Evolutionary conservation across 2,888 invertebrate genomes (phyloP).

Genomic region (Conus canariensis): DNA sequence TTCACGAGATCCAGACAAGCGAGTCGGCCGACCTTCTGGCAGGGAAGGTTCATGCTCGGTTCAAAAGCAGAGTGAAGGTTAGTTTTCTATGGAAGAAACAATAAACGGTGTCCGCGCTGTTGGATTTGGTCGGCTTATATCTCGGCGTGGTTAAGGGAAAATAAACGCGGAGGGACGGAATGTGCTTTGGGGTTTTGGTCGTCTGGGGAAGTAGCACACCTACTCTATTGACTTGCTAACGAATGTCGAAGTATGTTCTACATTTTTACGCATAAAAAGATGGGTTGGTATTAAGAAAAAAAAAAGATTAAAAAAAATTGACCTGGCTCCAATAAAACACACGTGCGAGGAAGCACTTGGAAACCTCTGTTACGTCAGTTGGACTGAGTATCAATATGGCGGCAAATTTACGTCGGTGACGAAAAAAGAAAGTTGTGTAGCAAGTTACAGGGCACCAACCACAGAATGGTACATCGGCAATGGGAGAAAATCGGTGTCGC

Average conservation of each 20-base stretch:
- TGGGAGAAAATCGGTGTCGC: no score
- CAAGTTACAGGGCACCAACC: no score
- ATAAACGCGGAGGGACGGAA: not conserved
- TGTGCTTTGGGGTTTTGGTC: not conserved
- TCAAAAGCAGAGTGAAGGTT: not conserved
- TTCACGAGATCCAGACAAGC: not conserved
- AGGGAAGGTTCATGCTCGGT: not conserved
- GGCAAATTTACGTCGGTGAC: no score
- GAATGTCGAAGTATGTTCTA: not conserved
- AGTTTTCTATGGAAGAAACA: not conserved
- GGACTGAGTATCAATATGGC: no score
- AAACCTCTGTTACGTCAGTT: no score
- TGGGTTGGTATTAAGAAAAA: no score
- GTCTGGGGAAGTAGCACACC: not conserved
- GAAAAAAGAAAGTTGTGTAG: no score
- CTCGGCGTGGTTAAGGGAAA: not conserved
- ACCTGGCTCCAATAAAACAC: no score
- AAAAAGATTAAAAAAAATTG: no score
- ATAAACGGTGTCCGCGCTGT: not conserved
- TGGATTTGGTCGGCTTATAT: not conserved
- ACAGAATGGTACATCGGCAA: no score
- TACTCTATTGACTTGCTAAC: not conserved
- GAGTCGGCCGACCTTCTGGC: not conserved
- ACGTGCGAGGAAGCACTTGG: no score
- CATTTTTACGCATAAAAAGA: conserved; percentile 81